Evolutionary conservation across 2,888 invertebrate genomes (phyloP).

Genomic region (Agriopis leucophaearia): DNA sequence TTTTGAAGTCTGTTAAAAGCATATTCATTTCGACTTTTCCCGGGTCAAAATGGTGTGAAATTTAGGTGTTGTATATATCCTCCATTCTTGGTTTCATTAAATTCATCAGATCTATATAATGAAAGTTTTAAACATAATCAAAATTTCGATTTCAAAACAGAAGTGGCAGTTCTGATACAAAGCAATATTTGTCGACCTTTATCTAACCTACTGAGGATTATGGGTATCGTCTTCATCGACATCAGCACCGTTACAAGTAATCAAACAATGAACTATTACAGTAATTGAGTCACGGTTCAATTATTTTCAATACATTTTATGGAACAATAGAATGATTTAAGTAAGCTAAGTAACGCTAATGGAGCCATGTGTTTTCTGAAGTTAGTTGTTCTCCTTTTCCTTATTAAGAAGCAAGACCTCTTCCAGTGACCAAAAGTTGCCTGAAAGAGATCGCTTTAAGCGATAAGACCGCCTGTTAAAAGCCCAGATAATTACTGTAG

Average conservation of each 20-base stretch:
- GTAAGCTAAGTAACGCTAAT: slow-evolving; percentile 22
- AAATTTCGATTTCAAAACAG: too few relatives aligned
- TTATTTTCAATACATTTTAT: slow-evolving; percentile 36
- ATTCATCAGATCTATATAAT: too few relatives aligned
- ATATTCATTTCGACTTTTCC: too few relatives aligned
- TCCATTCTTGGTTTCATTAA: too few relatives aligned
- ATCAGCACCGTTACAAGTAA: slow-evolving; percentile 35
- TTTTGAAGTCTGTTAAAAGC: too few relatives aligned
- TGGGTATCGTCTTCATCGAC: slow-evolving; percentile 15
- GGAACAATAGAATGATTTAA: slow-evolving; percentile 39
- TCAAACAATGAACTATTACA: slow-evolving; percentile 41
- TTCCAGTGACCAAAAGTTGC: too few relatives aligned
- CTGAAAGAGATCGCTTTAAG: too few relatives aligned
- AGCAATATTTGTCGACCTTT: background rate
- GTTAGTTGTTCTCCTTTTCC: slow-evolving; percentile 18
- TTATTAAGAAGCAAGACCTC: slow-evolving; percentile 5
- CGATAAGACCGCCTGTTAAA: too few relatives aligned
- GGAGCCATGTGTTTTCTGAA: slow-evolving; percentile 16
- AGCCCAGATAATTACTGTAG: too few relatives aligned
- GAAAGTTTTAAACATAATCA: too few relatives aligned
- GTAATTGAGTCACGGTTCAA: slow-evolving; percentile 41
- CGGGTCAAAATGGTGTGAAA: too few relatives aligned
- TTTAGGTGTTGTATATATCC: too few relatives aligned
- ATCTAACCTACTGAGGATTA: slow-evolving; percentile 10
- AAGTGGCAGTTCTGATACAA: background rate